Conservation (phyloP, 2,888 invertebrate genomes). For the Diabrotica balteata region DNA sequence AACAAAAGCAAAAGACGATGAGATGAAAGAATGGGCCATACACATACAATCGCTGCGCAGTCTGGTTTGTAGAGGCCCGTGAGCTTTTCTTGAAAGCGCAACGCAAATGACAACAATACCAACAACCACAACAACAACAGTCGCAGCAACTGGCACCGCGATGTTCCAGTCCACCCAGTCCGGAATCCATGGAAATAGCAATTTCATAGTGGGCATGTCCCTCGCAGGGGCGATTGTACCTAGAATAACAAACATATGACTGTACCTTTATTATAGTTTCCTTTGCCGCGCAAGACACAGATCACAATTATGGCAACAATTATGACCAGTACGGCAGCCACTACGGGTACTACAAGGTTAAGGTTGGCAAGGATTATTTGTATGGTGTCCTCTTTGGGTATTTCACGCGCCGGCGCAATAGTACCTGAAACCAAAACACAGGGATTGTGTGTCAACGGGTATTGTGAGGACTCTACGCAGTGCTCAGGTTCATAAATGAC, state of each 20-base stretch:
- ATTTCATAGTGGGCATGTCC: conserved; percentile 62
- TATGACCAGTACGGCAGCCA: conserved; percentile 90
- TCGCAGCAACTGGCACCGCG: conserved; percentile 88
- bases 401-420: conserved; percentile 89
- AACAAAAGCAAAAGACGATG: conserved; percentile 18
- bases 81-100: conserved; percentile 79
- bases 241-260: conserved; percentile 56
- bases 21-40: conserved; percentile 36
- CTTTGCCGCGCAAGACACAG: conserved; percentile 87
- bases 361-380: conserved; percentile 89
- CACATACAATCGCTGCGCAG: conserved; percentile 85
- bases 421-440: conserved; percentile 82
- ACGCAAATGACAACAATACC: conserved; percentile 91
- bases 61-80: conserved; percentile 72
- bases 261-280: conserved; percentile 84
- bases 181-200: conserved; percentile 78
- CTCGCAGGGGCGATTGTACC: conserved; percentile 83
- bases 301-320: conserved; percentile 93
- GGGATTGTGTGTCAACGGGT: conserved; percentile 40
- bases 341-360: conserved; percentile 92
- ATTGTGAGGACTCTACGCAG: conserved; percentile 30
- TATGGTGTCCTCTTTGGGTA: conserved; percentile 84
- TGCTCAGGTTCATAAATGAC: conserved; percentile 33
- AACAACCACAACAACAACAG: conserved; percentile 87
- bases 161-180: conserved; percentile 91